Conservation (phyloP, 53 echinoderm and acorn worm genomes). For the Actinopyga echinites region DNA sequence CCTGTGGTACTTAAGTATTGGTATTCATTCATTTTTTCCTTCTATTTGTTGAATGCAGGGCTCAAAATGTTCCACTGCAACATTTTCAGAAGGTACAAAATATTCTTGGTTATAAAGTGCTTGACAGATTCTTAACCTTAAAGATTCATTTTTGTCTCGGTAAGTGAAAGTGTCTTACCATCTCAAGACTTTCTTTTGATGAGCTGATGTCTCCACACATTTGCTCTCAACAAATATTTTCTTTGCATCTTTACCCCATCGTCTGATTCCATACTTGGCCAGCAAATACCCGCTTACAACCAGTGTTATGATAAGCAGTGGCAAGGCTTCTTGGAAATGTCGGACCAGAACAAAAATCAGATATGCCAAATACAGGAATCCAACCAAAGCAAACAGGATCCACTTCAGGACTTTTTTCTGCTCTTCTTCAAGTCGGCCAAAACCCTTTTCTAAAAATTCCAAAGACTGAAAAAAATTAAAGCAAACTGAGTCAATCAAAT, state of each 20-base stretch:
- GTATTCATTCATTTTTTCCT: too few species aligned
- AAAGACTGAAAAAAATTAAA: slow-evolving; percentile 8
- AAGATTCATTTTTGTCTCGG: too few species aligned
- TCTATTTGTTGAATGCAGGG: too few species aligned
- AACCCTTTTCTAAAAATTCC: slow-evolving; percentile 27
- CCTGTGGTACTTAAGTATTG: too few species aligned
- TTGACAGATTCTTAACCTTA: too few species aligned
- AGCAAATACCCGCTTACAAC: slow-evolving; percentile 30
- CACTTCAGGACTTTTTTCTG: slow-evolving; percentile 37
- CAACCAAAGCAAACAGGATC: slow-evolving; percentile 37
- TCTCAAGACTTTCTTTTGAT: slow-evolving; percentile 33
- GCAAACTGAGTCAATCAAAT: too few species aligned
- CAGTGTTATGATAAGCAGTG: slow-evolving; percentile 74
- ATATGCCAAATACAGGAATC: slow-evolving; percentile 61
- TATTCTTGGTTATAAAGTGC: too few species aligned
- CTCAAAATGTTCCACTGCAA: too few species aligned
- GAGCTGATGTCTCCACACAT: slow-evolving; percentile 24
- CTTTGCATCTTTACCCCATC: slow-evolving; percentile 20
- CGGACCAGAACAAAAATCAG: slow-evolving; percentile 63
- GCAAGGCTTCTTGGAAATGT: slow-evolving; percentile 70
- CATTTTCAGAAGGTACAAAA: too few species aligned
- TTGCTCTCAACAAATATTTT: slow-evolving; percentile 23
- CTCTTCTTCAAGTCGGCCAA: slow-evolving; percentile 6
- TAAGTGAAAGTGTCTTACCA: slow-evolving; percentile 37
- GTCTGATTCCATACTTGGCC: slow-evolving; percentile 21